Base-by-base conservation (phyloP, 2,113 vertebrate genomes). In the Pheucticus melanocephalus region DNA sequence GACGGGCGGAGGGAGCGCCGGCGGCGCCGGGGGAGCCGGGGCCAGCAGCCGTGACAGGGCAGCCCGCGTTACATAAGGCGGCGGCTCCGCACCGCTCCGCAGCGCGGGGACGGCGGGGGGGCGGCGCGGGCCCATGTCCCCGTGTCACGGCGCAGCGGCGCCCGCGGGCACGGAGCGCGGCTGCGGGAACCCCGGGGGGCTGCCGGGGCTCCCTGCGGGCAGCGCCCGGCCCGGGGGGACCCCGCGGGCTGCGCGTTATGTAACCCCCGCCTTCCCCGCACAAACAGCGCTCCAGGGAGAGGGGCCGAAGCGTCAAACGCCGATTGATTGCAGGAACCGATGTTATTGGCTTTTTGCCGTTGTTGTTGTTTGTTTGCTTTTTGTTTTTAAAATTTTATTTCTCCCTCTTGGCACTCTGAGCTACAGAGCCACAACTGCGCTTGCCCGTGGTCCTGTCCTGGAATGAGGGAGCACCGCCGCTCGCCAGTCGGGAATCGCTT, bases 31-130 rank as follows among this genome's bases (percentile, higher is more conserved):
- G 33, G 12, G 31, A 68, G n/a, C 54, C 7, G 18, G 69, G 69
- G 54, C 72, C 75, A 31, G 59, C 28, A 39, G 39, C 51, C 16
- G 75, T 48, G 78, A 64, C 61, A n/a, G 86, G 90, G 70, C 93
- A 82, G 57, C n/a, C 78, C 89, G 7, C 27, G 66, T 95, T 97
- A 86, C 92, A 90, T 95, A 96, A 95, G 88, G 70, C 63, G 15
- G 31, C 42, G 42, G 69, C 50, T 59, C 64, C 37, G 64, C 86
- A 77, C 61, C 44, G 53, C 84, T 57, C 93, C 50, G 90, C 92
- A 77, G 92, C 54, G 53, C 18, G 72, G 61, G 37, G 18, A 30
- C 24, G 23, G 39, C 17, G 28, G 57, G 39, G 37, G 47, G 13
- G 31, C 23, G 59, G 51, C 27, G 50, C 50, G 51, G 51, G 51